phyloP scores from a whole-genome alignment of 2,113 vertebrate genomes.

The Promerops cafer region DNA sequence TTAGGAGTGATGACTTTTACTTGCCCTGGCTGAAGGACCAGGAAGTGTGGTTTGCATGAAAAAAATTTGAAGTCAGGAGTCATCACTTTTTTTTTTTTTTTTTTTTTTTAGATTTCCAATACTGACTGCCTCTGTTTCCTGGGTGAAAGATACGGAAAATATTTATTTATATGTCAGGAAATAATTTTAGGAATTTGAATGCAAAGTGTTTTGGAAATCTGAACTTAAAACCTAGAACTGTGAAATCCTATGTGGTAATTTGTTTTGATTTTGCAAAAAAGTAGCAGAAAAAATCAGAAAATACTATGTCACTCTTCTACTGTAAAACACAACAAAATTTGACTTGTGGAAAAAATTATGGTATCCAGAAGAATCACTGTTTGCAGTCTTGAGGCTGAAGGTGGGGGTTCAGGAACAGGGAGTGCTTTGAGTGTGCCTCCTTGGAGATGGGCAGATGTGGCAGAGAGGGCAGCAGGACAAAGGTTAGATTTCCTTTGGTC shows the following conservation, averaged over 20 bases:
- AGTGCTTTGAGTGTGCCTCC: fast-evolving
- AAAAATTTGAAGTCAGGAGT: not conserved
- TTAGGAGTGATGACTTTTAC: not conserved
- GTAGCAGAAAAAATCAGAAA: not conserved
- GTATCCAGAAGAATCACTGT: not conserved
- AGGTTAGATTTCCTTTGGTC: not conserved
- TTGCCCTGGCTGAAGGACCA: not conserved
- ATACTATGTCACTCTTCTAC: not conserved
- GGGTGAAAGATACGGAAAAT: not conserved
- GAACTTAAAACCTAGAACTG: not conserved
- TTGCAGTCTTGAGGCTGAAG: not conserved
- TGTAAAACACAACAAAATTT: not conserved
- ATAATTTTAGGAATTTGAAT: not conserved
- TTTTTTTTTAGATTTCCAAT: not conserved
- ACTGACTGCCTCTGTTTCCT: not conserved
- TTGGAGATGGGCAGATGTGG: not conserved
- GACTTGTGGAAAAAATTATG: fast-evolving
- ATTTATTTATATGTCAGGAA: not conserved
- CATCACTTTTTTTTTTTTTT: no score
- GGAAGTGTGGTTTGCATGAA: not conserved
- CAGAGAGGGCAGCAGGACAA: not conserved
- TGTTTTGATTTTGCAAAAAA: not conserved
- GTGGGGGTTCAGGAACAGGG: not conserved
- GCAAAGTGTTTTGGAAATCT: not conserved
- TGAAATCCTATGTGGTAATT: not conserved